Base-by-base conservation (phyloP, 2,797 vertebrate genomes). In the Lycodopsis pacificus region DNA sequence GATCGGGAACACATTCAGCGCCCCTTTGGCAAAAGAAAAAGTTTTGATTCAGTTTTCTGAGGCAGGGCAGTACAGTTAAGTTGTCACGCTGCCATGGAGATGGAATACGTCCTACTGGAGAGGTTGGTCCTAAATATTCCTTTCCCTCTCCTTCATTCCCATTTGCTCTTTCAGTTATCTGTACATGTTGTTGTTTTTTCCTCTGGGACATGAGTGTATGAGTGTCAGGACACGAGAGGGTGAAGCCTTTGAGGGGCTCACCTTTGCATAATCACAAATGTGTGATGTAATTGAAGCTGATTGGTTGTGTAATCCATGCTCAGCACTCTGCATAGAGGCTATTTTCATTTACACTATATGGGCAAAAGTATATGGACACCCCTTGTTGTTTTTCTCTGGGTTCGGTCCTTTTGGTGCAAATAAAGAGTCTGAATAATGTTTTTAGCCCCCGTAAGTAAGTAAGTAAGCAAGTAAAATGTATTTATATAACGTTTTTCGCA, bases 91-190 rank as follows among this genome's bases (percentile, higher is more conserved):
- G 64, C 85, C 89, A 92, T 93, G 92, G 91, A 92, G 86, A 93
- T 88, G 90, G 87, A 91, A 76, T 90, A 91, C 89, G 88, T 92
- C 86, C 86, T 53, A 22, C 82, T 86, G 82, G 82, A 90, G 89
- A 93, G 91, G 94, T 91, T 77, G 63, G 87, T 91, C 51, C 13
- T 38, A 68, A 40, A 76, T 53, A 68, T 69, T 71, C 8, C 53
- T 77, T 75, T 80, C 49, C 19, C 42, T 65, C 68, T 73, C 58
- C 69, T 71, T 76, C 75, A 34, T 76, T 68, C 49, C 64, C 49
- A 64, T 86, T 82, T 76, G 36, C 65, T 70, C 76, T 65, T 57
- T 81, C 75, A 57, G 86, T 66, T 79, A 84, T 81, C 66, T 81
- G 78, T 46, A 19, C n/a, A 38, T 44, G 70, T 30, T 17, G 27